Evolutionary conservation across 2,888 invertebrate genomes (phyloP), one percentile per base, ranked within the genome.

Genomic region (Cephus nigrinus): DNA sequence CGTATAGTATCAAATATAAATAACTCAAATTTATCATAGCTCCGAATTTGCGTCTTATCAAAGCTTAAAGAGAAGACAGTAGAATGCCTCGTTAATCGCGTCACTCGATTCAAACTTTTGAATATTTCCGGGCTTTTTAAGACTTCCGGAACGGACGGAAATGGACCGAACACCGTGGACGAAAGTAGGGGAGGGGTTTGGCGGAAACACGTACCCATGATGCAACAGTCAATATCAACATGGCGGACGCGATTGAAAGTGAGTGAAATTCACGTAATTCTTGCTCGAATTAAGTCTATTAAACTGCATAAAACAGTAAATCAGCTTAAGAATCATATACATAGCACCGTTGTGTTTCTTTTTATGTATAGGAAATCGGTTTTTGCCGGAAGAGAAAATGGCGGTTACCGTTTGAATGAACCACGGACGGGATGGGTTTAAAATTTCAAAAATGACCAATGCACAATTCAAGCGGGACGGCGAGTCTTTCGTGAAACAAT

Each of bases 231-330:
- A 88, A 93, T 93, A 93, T 94, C 95, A 95, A 95, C 93, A 96
- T 96, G 95, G 95, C 95, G 94, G 95, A 95, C 93, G 93, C 94
- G 94, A 94, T 95, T 93, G 94, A 95, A 95, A 95, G 95, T 95
- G 93, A 95, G 95, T 94, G 93, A 92, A 92, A 89, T 92, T 92
- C 92, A 89, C 88, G 88, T 91, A 87, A 91, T 89, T 89, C 84
- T 86, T 85, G 81, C 76, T 79, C 78, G 83, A 87, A 86, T 86
- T 84, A 82, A 81, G 77, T 80, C 69, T 77, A 80, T 79, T 79
- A 82, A 80, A 36, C 68, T 75, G 40, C 69, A 23, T 40, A 72
- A 81, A 83, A 83, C 73, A 69, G 55, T 69, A 79, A 81, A 79
- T n/a, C 69, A 79, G 73, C 79, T 81, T 80, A 80, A 55, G 23